These are phyloP conservation scores for Dipodomys merriami DNA, from an alignment of 2,113 vertebrate species.

Conservation along the genomic window DNA sequence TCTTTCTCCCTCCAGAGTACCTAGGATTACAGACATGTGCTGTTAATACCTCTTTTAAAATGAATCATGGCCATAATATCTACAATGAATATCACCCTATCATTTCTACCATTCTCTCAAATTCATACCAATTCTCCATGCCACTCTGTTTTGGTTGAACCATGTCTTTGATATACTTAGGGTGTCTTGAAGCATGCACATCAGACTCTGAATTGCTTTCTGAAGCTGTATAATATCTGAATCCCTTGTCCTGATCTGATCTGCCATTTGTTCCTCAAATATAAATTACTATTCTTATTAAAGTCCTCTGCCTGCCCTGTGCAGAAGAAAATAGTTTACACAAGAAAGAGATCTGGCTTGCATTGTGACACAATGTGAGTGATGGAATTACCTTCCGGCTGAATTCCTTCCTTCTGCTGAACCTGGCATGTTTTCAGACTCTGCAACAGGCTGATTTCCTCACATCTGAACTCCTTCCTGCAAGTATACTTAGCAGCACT, in stretches of 20 bases:
- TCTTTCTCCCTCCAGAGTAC: too few relatives aligned
- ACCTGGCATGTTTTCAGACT: neutral
- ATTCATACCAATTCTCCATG: neutral
- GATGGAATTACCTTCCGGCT: neutral
- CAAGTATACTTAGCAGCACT: neutral
- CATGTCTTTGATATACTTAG: neutral
- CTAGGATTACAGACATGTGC: too few relatives aligned
- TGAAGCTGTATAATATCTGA: neutral
- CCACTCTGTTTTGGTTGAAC: neutral
- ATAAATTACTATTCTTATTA: constrained; percentile 8
- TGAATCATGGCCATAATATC: neutral
- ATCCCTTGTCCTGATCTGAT: neutral
- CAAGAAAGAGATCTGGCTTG: neutral
- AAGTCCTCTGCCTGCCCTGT: neutral
- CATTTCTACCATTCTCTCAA: neutral
- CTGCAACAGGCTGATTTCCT: neutral
- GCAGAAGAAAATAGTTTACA: neutral
- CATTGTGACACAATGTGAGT: neutral
- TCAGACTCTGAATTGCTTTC: neutral
- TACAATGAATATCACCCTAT: neutral
- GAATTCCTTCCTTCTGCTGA: neutral
- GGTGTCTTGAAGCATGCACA: neutral
- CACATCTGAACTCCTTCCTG: neutral
- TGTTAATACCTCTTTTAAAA: neutral
- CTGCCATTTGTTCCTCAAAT: neutral